Base-by-base conservation (phyloP, 1,140 invertebrate genomes). In the Teleogryllus occipitalis region DNA sequence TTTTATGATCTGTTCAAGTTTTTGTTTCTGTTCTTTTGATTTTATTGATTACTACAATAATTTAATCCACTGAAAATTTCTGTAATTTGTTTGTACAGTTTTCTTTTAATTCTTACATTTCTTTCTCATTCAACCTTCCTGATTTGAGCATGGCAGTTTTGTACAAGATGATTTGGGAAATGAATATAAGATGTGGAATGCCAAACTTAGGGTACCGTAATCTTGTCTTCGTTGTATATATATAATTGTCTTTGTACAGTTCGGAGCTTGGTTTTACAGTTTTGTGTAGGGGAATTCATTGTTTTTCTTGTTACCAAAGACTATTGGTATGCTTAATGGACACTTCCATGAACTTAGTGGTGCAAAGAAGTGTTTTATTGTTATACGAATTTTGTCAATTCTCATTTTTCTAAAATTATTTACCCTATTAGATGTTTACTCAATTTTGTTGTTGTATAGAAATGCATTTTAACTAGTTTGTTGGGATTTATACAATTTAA, bases 251-350 rank as follows among this genome's bases (percentile, higher is more conserved):
- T 78, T 27, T 48, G 65, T 27, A 48, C 48, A 78, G 27, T 48
- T 78, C 46, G 74, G 14, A 75, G 12, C 21, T 75, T 27, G 74
- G 14, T 27, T 27, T 77, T 47, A 77, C 76, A 48, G 22, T 77
- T 77, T 77, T 77, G 48, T 21, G 65, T 39, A 78, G 46, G 22
- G n/a, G 39, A 78, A 72, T 21, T 47, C 8, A 78, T 10, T 73
- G 65, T 46, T 49, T 78, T 72, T 78, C 21, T 78, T 78, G 48
- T 78, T 78, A 78, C 78, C 78, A 78, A 78, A 78, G 78, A 78
- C 78, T 78, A 49, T 78, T 78, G 54, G 78, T 49, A 15, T 78
- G 54, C 27, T 78, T 14, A 65, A 65, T 65, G 54, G 18, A 65
- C 10, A 65, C 54, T 65, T 65, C 18, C 54, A 65, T 65, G 10